Percentiles rank a stretch among this genome's conserved stretches.
phyloP scores from a whole-genome alignment of 2,113 vertebrate genomes.

The Erythrocercus mccallii region DNA sequence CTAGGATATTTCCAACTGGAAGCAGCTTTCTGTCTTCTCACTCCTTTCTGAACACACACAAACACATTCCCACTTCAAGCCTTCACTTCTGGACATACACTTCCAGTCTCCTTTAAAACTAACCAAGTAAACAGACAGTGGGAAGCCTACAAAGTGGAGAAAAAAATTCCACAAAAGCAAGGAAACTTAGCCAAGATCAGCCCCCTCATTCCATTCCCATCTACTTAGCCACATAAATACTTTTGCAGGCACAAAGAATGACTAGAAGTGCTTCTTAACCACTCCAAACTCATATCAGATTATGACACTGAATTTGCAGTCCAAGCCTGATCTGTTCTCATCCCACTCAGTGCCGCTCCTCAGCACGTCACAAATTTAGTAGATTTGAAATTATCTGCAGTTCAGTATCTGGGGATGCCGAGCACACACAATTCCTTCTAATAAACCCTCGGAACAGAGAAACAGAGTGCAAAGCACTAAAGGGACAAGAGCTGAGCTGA shows the following conservation, averaged over 20 bases:
- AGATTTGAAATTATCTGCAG: background rate
- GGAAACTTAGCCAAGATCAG: background rate
- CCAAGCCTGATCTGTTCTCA: background rate
- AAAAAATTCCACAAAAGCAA: background rate
- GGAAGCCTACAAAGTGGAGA: background rate
- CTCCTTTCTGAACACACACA: background rate
- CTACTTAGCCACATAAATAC: conserved; percentile 8
- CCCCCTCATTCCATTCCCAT: conserved; percentile 16
- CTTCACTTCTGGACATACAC: background rate
- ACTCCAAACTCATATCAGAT: background rate
- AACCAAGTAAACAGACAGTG: background rate
- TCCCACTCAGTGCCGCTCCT: background rate
- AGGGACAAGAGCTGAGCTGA: background rate
- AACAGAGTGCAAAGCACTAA: background rate
- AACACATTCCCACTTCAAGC: background rate
- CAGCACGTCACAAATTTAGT: background rate
- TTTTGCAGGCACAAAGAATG: conserved; percentile 15
- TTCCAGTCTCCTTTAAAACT: background rate
- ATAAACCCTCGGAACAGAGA: background rate
- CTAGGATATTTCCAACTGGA: background rate
- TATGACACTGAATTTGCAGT: background rate
- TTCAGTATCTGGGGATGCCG: background rate
- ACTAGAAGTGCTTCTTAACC: background rate
- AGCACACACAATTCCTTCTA: background rate
- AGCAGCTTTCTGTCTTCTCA: background rate